A percentile compares a stretch with the other conserved stretches of the same genome.
phyloP scores from a whole-genome alignment of 2,113 vertebrate genomes.

The Salminus brasiliensis region DNA sequence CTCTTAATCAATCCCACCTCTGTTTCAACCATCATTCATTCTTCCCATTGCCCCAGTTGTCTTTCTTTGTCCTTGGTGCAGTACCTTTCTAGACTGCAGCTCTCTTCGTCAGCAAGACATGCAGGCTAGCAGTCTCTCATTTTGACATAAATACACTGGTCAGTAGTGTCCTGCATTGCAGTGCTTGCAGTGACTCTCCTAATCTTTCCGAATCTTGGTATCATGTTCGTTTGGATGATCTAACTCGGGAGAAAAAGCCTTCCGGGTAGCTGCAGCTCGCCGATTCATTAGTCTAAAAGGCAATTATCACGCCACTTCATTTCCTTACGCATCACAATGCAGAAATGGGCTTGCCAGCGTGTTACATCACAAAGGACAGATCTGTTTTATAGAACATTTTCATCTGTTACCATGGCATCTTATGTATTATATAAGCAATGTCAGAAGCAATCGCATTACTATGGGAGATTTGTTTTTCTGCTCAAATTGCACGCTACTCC shows the following conservation, averaged over 20 bases:
- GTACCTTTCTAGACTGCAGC: slow-evolving; percentile 18
- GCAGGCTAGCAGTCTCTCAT: neutral
- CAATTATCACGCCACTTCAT: slow-evolving; percentile 44
- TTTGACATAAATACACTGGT: neutral
- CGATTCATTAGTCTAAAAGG: slow-evolving; percentile 44
- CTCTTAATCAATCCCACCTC: slow-evolving; percentile 14
- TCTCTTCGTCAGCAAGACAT: neutral
- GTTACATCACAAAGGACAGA: slow-evolving; percentile 28
- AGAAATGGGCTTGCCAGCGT: slow-evolving; percentile 18
- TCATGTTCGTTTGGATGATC: slow-evolving; percentile 4
- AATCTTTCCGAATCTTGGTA: slow-evolving; percentile 28
- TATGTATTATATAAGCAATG: slow-evolving; percentile 26
- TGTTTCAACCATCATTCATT: slow-evolving; percentile 32
- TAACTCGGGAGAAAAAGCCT: slow-evolving; percentile 5
- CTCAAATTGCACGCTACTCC: slow-evolving; percentile 1
- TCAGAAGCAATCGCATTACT: neutral
- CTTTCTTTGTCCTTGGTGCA: slow-evolving; percentile 18
- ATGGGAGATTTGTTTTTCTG: slow-evolving; percentile 8
- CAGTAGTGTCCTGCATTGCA: slow-evolving; percentile 1
- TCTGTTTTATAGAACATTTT: slow-evolving; percentile 7
- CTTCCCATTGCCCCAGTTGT: slow-evolving; percentile 8
- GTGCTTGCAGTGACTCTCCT: slow-evolving; percentile 13
- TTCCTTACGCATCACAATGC: slow-evolving; percentile 16
- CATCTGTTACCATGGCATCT: neutral
- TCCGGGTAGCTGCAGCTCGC: slow-evolving; percentile 19